Conservation (phyloP, 2,113 vertebrate genomes). For the Erythrolamprus reginae region DNA sequence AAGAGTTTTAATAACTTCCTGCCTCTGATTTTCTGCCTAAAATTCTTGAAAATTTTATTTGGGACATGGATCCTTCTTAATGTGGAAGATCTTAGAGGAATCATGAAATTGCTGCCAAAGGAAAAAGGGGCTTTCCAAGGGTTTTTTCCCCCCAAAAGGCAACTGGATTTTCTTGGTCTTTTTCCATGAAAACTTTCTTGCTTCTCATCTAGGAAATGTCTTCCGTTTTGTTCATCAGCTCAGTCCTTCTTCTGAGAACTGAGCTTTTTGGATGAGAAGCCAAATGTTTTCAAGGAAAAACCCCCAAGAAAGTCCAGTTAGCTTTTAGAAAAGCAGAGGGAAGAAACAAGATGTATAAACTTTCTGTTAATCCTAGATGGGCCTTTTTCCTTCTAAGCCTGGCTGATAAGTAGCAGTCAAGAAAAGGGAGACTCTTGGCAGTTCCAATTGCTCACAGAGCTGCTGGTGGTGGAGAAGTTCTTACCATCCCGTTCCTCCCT, state of each 20-base stretch:
- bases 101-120: not conserved
- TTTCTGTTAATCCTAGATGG: not conserved
- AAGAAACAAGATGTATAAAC: not conserved
- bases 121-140: not conserved
- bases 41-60: not conserved
- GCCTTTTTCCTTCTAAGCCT: not conserved
- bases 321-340: not conserved
- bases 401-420: not conserved
- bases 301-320: not conserved
- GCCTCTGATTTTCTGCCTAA: not conserved
- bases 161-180: not conserved
- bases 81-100: not conserved
- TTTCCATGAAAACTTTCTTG: not conserved
- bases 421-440: not conserved
- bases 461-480: not conserved
- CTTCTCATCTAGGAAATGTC: not conserved
- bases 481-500: not conserved
- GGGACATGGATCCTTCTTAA: not conserved
- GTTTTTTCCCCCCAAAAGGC: not conserved
- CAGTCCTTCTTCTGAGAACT: not conserved
- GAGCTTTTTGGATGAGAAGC: not conserved
- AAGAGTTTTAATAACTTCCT: not conserved
- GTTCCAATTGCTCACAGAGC: not conserved
- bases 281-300: not conserved
- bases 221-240: not conserved